phyloP scores from a whole-genome alignment of 2,888 invertebrate species.

The Drosophila colorata region DNA sequence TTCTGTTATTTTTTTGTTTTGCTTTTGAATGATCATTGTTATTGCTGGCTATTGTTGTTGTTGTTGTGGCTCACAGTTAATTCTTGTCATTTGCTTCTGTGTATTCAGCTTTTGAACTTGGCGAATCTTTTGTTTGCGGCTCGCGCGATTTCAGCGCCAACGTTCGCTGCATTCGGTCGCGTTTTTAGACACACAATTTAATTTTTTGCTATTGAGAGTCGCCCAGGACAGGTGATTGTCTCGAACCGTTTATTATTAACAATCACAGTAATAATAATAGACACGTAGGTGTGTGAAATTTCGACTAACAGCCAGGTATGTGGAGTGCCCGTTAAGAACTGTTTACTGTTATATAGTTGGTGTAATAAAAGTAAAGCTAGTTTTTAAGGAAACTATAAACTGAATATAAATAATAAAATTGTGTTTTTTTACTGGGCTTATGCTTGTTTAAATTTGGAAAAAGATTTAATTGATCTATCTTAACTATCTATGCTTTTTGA shows the following conservation, averaged over 20 bases:
- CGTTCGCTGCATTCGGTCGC: slow-evolving; percentile 54
- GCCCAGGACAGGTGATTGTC: slow-evolving; percentile 25
- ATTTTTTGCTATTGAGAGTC: background rate
- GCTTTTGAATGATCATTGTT: slow-evolving; percentile 12
- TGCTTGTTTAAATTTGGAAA: no score
- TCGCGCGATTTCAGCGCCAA: slow-evolving; percentile 58
- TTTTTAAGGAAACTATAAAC: background rate
- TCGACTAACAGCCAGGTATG: slow-evolving; percentile 24
- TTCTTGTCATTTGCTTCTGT: slow-evolving; percentile 45
- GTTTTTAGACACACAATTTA: slow-evolving; percentile 15
- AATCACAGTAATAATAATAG: slow-evolving; percentile 19
- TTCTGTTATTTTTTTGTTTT: slow-evolving; percentile 10
- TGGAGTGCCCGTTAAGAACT: background rate
- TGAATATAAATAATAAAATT: background rate
- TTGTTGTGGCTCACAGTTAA: slow-evolving; percentile 51
- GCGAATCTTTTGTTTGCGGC: slow-evolving; percentile 43
- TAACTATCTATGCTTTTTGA: no score
- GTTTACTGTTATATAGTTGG: background rate
- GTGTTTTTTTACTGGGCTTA: no score
- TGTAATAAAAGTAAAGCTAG: background rate
- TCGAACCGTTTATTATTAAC: slow-evolving; percentile 4
- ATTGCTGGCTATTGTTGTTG: slow-evolving; percentile 26
- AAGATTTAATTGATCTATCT: no score
- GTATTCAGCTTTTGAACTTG: slow-evolving; percentile 40
- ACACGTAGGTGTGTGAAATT: slow-evolving; percentile 28